Base-by-base conservation (phyloP, 2,888 invertebrate genomes). In the Horisme vitalbata region DNA sequence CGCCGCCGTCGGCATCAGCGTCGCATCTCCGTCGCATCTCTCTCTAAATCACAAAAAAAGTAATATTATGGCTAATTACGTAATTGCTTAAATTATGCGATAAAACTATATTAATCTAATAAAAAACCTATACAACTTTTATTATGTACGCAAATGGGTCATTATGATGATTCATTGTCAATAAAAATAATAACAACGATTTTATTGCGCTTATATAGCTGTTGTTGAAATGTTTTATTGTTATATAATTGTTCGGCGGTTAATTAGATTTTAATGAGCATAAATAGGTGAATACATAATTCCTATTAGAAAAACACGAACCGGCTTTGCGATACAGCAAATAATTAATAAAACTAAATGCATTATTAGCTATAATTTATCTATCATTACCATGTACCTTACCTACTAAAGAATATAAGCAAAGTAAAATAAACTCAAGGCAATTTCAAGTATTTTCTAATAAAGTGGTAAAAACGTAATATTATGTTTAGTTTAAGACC, bases 161-260 rank as follows among this genome's bases (percentile, higher is more conserved):
- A 54, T 61, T 56, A 56, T 52, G 61, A 61, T 61, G 66, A 67
- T 68, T 68, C 33, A 63, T 62, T 65, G 65, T 38, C 57, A 54
- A 66, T 77, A 71, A 75, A 73, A 68, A 65, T 65, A 67, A 70
- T 76, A 71, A 74, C 57, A 51, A 41, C 35, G 52, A 41, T 72
- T 80, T 79, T 68, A 79, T 75, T 64, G 61, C 66, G 55, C 69
- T 71, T 71, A 61, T 69, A 72, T 66, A 43, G 52, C 50, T 46
- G 41, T 43, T 43, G 50, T 55, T 68, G 61, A 67, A 64, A 62
- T 59, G 61, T 71, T 68, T 70, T 65, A 69, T 68, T 64, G 56
- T 65, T 51, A 52, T 27, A 46, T 55, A 61, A 56, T 57, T 63
- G 57, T 57, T 31, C 53, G 56, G 50, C 41, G 41, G 43, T 41